A percentile compares a stretch with the other conserved stretches of the same genome.
Evolutionary conservation across 2,797 vertebrate species (phyloP).

Genomic region (Gallirallus australis): DNA sequence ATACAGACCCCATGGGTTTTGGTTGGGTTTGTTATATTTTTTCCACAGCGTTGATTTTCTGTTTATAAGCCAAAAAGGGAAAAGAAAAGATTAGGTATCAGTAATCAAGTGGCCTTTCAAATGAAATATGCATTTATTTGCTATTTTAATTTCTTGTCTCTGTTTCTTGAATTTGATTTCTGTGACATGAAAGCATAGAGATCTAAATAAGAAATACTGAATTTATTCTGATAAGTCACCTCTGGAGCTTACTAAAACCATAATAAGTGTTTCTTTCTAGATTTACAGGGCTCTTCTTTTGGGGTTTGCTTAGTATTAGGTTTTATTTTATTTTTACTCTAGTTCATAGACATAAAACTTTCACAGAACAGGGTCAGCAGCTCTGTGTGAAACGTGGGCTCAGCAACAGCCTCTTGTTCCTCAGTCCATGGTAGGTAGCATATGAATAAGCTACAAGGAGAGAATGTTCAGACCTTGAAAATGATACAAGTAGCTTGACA

Average conservation of each 20-base stretch:
- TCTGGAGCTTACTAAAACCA: background rate
- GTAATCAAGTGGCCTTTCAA: background rate
- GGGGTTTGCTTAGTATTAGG: background rate
- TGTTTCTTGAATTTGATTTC: background rate
- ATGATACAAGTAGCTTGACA: background rate
- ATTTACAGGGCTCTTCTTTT: background rate
- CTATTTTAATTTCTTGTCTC: background rate
- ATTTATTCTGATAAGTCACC: background rate
- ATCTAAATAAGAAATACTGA: background rate
- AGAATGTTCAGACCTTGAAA: background rate
- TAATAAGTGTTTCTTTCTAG: background rate
- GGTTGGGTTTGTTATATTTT: background rate
- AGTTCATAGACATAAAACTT: constrained; percentile 4
- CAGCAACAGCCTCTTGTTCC: background rate
- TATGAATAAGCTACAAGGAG: background rate
- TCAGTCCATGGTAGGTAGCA: background rate
- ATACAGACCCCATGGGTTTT: rapidly evolving
- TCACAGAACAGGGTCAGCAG: background rate
- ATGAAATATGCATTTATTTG: background rate
- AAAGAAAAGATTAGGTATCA: rapidly evolving
- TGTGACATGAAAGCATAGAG: background rate
- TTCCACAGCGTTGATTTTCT: background rate
- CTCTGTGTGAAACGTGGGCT: constrained; percentile 8
- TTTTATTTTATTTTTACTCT: constrained; percentile 5
- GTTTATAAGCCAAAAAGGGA: background rate